Evolutionary conservation across 2,888 invertebrate species (phyloP), one percentile per base, ranked within the genome.

Genomic region (Nomada hirtipes): DNA sequence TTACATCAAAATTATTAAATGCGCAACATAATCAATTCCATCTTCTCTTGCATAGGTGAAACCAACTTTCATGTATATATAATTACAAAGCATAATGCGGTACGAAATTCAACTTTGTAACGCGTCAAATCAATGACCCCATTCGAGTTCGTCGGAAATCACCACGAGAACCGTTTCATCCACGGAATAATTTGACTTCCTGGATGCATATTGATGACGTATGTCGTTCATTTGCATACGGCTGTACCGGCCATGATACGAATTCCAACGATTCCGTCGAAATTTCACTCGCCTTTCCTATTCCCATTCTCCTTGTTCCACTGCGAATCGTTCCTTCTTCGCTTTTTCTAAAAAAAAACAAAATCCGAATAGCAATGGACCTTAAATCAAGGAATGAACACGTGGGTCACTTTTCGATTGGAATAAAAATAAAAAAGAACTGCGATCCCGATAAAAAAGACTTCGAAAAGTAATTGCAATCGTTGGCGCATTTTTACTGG

Each of bases 121-220:
- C 44, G n/a, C 20, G 53, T 61, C 53, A 61, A 70, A 70, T 53
- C 70, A 50, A 70, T 76, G 55, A 69, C 50, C 69, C 55, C 44
- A 13, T 61, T 70, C 55, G 70, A 70, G 23, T 68, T 50, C n/a
- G 50, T 52, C 70, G 70, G 77, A 73, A 83, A 65, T 83, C 80
- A 79, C 70, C 68, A 78, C 47, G 83, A 55, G 23, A 73, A 73
- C 61, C 74, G 76, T 70, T 69, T 78, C 68, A 69, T 75, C 57
- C 64, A 65, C 59, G 79, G 86, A 89, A 91, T 91, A 90, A 91
- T 89, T 89, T 85, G 87, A 83, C 84, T 76, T 79, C 60, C 79
- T 68, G 55, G 80, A 80, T 84, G 89, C 87, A 89, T 89, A 90
- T 89, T 87, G 87, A 91, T 88, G 90, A 88, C 83, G 85, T 86